Base-by-base conservation (phyloP, 2,797 vertebrate species). In the Sparus aurata region DNA sequence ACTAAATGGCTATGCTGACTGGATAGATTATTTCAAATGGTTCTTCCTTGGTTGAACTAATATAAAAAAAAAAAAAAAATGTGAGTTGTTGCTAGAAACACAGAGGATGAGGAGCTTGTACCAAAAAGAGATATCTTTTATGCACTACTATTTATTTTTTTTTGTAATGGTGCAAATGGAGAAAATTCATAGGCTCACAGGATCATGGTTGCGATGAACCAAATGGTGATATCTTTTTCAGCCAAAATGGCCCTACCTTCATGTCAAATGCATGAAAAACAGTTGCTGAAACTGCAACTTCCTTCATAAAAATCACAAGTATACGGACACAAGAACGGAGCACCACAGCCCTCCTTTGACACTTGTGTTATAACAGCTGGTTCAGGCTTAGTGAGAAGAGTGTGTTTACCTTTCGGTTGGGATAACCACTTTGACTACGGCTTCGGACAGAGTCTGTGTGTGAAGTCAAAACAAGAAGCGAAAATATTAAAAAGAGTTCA, bases 391-490 rank as follows among this genome's bases (percentile, higher is more conserved):
- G 93, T 88, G 94, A 91, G 92, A 89, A 90, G 94, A 94, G 91
- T 93, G 93, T 93, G 93, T 92, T 94, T 96, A 96, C 96, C 96
- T 96, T 95, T 96, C 95, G 81, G 95, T 95, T 80, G 96, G 96
- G 94, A 96, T 96, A 94, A 96, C 95, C 95, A 96, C 96, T 96
- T 96, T 96, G 94, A 96, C 96, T 94, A 96, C 92, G 89, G 96
- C 96, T 94, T 96, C 95, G 92, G 95, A 95, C 95, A 96, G 95
- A 96, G 92, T 96, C 96, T 96, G 96, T 96, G 95, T 92, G 92
- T 95, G 94, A 95, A 94, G 94, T 95, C 94, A 96, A 94, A 96
- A 79, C 94, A 95, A 95, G 95, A 94, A 92, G 93, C 95, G 86
- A 94, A 90, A 92, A 93, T 94, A 95, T 94, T 94, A 92, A 80